Conservation (phyloP, 2,113 vertebrate genomes). For the Rhineura floridana region DNA sequence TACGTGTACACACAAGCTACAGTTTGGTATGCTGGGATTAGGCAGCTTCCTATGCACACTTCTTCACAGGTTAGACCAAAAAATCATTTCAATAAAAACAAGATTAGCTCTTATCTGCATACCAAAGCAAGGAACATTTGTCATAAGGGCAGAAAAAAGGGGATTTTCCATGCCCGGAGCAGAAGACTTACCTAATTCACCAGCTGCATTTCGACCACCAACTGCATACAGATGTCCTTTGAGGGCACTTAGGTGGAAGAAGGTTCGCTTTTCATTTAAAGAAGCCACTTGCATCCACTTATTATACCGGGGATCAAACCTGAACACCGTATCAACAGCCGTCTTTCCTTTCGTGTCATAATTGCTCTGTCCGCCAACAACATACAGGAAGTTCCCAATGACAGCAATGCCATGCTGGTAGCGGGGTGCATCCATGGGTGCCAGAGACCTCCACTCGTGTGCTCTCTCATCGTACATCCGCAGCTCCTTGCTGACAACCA, state of each 20-base stretch:
- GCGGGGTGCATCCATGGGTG: conserved; percentile 95
- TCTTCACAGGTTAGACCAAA: not conserved
- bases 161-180: not conserved
- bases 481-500: conserved; percentile 96
- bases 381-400: conserved; percentile 98
- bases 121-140: not conserved
- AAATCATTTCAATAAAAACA: not conserved
- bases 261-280: conserved; percentile 97
- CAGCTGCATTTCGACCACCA: conserved; percentile 93
- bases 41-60: not conserved
- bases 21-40: not conserved
- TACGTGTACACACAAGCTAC: not conserved
- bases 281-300: conserved; percentile 99
- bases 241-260: conserved; percentile 99
- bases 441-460: conserved; percentile 92
- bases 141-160: not conserved
- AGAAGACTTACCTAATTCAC: conserved; percentile 88
- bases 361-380: conserved; percentile 98
- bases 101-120: not conserved
- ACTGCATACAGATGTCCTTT: conserved; percentile 98
- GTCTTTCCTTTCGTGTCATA: conserved; percentile 99
- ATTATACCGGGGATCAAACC: conserved; percentile 97
- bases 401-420: conserved; percentile 98
- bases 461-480: conserved; percentile 96
- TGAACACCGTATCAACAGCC: conserved; percentile 95